These are phyloP conservation scores for Limulus polyphemus DNA, from an alignment of 2,888 invertebrate species.

Conservation along the genomic window DNA sequence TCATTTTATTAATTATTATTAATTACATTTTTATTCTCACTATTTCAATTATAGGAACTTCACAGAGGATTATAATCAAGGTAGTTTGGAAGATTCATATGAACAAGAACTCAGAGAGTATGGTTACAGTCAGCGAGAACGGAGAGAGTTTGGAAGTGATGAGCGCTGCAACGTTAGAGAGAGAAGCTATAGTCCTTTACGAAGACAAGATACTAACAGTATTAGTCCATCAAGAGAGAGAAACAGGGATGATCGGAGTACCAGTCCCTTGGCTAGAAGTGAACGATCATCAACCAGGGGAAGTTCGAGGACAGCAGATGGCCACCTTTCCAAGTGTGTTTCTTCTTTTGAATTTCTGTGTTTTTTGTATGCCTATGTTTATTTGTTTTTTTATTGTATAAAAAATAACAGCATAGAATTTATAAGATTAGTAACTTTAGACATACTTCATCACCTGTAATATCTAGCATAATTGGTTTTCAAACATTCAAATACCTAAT, in stretches of 20 bases:
- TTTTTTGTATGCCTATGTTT: too few species aligned
- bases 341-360: too few species aligned
- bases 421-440: too few species aligned
- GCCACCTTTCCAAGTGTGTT: too few species aligned
- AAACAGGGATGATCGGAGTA: slow-evolving; percentile 4
- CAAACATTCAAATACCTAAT: too few species aligned
- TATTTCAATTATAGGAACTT: slow-evolving; percentile 42
- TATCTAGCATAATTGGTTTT: too few species aligned
- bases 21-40: too few species aligned
- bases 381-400: too few species aligned
- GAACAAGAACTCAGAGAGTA: slow-evolving; percentile 40
- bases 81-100: slow-evolving; percentile 52
- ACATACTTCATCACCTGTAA: too few species aligned
- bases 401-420: too few species aligned
- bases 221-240: slow-evolving; percentile 16
- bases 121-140: slow-evolving; percentile 37
- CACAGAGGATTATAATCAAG: slow-evolving; percentile 56
- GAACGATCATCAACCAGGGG: not conserved
- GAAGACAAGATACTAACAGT: slow-evolving; percentile 16
- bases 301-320: not conserved
- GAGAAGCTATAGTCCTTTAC: slow-evolving; percentile 19
- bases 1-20: too few species aligned
- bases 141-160: slow-evolving; percentile 25
- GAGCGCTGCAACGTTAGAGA: slow-evolving; percentile 10
- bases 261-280: not conserved